Evolutionary conservation across 37 sponge, comb jelly and placozoan species (phyloP), one percentile per base, ranked within the genome.

Genomic region (Lycopodina hypogea): DNA sequence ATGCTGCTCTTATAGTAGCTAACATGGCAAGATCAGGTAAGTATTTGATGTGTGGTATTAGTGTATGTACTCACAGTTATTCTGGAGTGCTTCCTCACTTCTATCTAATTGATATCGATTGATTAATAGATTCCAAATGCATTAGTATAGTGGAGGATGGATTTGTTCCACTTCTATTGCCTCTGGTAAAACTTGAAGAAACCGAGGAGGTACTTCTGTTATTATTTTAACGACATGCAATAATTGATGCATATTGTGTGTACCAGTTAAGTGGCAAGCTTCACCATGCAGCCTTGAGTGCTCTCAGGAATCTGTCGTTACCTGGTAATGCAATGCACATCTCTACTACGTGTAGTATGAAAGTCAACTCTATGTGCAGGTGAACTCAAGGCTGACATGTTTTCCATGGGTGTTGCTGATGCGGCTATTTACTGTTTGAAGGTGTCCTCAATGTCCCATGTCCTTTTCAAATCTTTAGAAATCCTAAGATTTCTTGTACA

Each of bases 401-500:
- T 86, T 32, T 33, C 75, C n/a, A 42, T 29, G 2, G 92, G 92
- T 41, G 83, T 91, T 2, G 76, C 83, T 24, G 87, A 91, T 71
- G 79, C 15, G 19, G 87, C 80, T 34, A 28, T 91, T n/a, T 36
- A 57, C 28, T 28, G 32, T 7, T 76, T 91, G 1, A 84, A 39
- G 39, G 14, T 55, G 8, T 83, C 79, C 0, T 17, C 82, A 21
- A 39, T 56, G 55, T 63, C 84, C 0, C 71, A 72, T 48, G 88
- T 87, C 24, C 82, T 76, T 58, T 80, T 87, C 40, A 92, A 92
- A 40, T 72, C 84, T 22, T 59, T 92, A 35, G 85, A 82, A 18
- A 57, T 80, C 18, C 55, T 87, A 1, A 70, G 92, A 76, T 78
- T 92, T 3, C 56, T 87, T 30, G 65, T 74, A 9, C 68, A 80